A percentile compares a stretch with the other conserved stretches of the same genome.
Evolutionary conservation across 2,797 vertebrate genomes (phyloP).

Genomic region (Poliocrania exsul): DNA sequence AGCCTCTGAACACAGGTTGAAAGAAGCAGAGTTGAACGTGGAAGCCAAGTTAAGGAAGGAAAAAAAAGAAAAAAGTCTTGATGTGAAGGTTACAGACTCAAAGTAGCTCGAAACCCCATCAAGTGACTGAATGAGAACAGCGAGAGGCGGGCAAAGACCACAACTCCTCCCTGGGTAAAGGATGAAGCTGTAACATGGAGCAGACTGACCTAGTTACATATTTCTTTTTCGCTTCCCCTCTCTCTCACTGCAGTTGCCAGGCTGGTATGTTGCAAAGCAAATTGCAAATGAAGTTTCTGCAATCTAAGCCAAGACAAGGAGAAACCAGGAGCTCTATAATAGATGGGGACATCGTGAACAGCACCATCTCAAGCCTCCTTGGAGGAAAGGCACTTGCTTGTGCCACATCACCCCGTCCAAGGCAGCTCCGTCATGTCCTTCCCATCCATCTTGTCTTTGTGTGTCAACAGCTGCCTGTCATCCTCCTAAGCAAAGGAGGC

Average conservation of each 20-base stretch:
- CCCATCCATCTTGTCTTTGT: not conserved
- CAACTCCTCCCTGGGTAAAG: slow-evolving; percentile 45
- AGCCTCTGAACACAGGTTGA: slow-evolving; percentile 61
- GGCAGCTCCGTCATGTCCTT: not conserved
- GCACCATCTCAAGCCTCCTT: not conserved
- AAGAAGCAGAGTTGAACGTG: slow-evolving; percentile 38
- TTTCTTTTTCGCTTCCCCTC: not conserved
- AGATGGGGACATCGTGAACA: not conserved
- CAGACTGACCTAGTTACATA: slow-evolving; percentile 67
- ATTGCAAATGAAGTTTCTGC: slow-evolving; percentile 49
- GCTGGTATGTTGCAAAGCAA: slow-evolving; percentile 8
- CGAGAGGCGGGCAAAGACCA: slow-evolving; percentile 43
- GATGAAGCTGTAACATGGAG: slow-evolving; percentile 41
- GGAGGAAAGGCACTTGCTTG: not conserved
- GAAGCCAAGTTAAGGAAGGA: slow-evolving; percentile 35
- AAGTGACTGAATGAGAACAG: slow-evolving; percentile 66
- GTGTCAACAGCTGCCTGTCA: not conserved
- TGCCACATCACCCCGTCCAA: not conserved
- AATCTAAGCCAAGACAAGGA: not conserved
- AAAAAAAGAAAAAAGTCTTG: slow-evolving; percentile 10
- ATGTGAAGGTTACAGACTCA: slow-evolving; percentile 60
- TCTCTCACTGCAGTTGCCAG: not conserved
- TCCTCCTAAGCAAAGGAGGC: not conserved
- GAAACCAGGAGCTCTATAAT: not conserved
- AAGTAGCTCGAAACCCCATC: slow-evolving; percentile 66